Evolutionary conservation across 2,797 vertebrate genomes (phyloP), one percentile per base, ranked within the genome.

Genomic region (Nothura maculosa): DNA sequence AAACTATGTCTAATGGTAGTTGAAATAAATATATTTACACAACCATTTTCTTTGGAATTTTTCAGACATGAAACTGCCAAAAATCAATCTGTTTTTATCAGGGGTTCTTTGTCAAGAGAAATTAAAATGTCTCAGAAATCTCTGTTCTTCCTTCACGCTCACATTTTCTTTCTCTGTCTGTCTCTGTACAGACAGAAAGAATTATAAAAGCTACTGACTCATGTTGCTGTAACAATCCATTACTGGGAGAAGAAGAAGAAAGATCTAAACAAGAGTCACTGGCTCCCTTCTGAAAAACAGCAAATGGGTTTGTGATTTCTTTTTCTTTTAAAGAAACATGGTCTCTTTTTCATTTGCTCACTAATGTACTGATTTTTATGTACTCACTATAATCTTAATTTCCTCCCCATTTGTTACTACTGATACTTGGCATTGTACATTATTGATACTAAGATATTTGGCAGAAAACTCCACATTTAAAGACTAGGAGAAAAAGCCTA

Each of bases 151-250:
- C 60, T 81, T 67, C 36, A 27, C 0, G 6, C 38, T 85, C 61
- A 81, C 60, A 60, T 38, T 36, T 20, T n/a, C 54, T 68, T 61
- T 43, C 79, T 77, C 58, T 47, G 2, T 9, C 61, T 85, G 45
- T 47, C 2, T 9, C 61, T 85, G 45, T 40, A 68, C 28, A 58
- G 45, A 8, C 19, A 76, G 13, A 67, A 79, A 70, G 72, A 81
- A 84, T 80, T 40, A 30, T 1, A 82, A 82, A 85, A 50, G 52
- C 63, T 67, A 45, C 16, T 86, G 72, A 76, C 2, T 68, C 72
- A 80, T 68, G 36, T 61, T 85, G 82, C 61, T 2, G 2, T 67
- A 93, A 94, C 42, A 92, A 90, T 42, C 75, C 81, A 89, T 92
- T 91, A 80, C 36, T 25, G 9, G n/a, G 6, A 8, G n/a, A 83